Evolutionary conservation across 2,797 vertebrate genomes (phyloP), one percentile per base, ranked within the genome.

Genomic region (Trachops cirrhosus): DNA sequence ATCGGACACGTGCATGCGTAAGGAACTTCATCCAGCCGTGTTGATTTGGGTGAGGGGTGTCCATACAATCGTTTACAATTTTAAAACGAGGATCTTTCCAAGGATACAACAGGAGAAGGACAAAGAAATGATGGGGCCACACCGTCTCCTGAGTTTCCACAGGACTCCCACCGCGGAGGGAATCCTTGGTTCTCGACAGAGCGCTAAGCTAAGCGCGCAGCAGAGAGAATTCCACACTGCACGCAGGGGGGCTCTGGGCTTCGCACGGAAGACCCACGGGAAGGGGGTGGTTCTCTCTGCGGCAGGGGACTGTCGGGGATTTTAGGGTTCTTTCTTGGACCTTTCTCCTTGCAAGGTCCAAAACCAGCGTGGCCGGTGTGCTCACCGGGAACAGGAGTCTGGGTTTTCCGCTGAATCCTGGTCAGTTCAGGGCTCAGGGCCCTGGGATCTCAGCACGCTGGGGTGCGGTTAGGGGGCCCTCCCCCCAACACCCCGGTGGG

Each of bases 261-360:
- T 26, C 9, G 5, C 92, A 48, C 26, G 12, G 59, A 32, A 6
- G 59, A 32, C 12, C 26, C 22, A 24, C 22, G 1, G 32, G 50
- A 34, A 32, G 29, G 1, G 37, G 62, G 50, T 0, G 21, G 2
- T 50, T 4, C 2, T 8, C 32, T 67, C 77, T 5, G 62, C 48
- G 12, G 26, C 10, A 19, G 1, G 2, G 39, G 48, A 4, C 62
- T 19, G 22, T 0, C 0, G 1, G 26, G 41, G 11, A 57, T 9
- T 22, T 48, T 24, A 57, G 34, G 9, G 19, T 22, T 57, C 67
- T 46, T 26, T 15, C 37, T 39, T 10, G 18, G 37, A 8, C 12
- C 34, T 62, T 21, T 48, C 77, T 44, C 26, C 77, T 46, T 0
- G 3, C 22, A 16, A 52, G 15, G 5, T 37, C 39, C 67, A 73